Evolutionary conservation across 1,140 invertebrate genomes (phyloP).

Genomic region (Pseudomyrmex gracilis): DNA sequence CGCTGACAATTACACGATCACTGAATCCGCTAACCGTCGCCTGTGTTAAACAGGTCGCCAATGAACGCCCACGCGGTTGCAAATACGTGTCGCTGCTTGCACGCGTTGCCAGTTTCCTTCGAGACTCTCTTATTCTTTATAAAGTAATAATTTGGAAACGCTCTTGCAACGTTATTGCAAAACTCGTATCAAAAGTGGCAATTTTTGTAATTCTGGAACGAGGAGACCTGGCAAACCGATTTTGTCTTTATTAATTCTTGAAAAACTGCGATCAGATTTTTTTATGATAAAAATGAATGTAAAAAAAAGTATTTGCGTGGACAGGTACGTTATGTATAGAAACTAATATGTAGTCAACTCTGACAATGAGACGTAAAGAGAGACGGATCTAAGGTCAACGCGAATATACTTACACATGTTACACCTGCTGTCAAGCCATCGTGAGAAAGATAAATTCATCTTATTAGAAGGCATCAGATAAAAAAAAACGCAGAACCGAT

Average conservation of each 20-base stretch:
- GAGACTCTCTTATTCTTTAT: slow-evolving; percentile 30
- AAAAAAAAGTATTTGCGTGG: too few species aligned
- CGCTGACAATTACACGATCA: slow-evolving; percentile 73
- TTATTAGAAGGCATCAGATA: slow-evolving; percentile 18
- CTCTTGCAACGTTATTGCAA: slow-evolving; percentile 4
- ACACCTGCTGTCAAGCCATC: neutral
- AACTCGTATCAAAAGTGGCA: neutral
- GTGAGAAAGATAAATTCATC: slow-evolving; percentile 18
- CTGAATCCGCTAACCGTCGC: slow-evolving; percentile 72
- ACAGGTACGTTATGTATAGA: neutral
- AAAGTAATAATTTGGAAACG: slow-evolving; percentile 52
- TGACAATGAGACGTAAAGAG: neutral
- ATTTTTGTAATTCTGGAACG: slow-evolving; percentile 21
- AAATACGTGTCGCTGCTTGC: slow-evolving; percentile 52
- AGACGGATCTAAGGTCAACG: neutral
- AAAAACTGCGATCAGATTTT: too few species aligned
- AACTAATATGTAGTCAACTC: neutral
- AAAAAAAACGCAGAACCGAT: slow-evolving; percentile 17
- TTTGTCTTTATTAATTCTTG: too few species aligned
- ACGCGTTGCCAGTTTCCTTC: slow-evolving; percentile 47
- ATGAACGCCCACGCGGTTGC: slow-evolving; percentile 73
- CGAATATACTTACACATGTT: neutral
- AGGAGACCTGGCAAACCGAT: too few species aligned
- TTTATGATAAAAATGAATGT: too few species aligned
- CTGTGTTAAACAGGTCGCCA: slow-evolving; percentile 72